These are phyloP conservation scores for Argyresthia albistria DNA, from an alignment of 2,888 invertebrate species.

Conservation along the genomic window DNA sequence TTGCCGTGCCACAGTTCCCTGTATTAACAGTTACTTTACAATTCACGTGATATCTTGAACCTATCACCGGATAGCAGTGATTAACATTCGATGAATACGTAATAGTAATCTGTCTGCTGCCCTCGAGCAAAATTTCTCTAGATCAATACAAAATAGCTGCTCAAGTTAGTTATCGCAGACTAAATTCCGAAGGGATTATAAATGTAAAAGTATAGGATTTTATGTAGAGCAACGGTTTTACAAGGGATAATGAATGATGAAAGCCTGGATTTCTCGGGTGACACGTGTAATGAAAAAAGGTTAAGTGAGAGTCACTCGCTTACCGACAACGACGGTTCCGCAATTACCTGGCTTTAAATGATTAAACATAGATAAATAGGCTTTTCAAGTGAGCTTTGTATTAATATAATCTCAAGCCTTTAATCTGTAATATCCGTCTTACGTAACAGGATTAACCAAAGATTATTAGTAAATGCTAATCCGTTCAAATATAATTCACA, in stretches of 20 bases:
- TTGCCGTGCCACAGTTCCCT: neutral
- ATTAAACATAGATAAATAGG: too few relatives aligned
- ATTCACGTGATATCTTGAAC: neutral
- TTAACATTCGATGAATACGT: too few relatives aligned
- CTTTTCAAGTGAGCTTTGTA: too few relatives aligned
- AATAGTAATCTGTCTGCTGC: too few relatives aligned
- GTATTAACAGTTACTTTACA: slow-evolving; percentile 1
- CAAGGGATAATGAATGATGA: neutral
- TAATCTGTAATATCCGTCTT: too few relatives aligned
- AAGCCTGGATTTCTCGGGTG: slow-evolving; percentile 23
- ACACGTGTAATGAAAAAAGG: slow-evolving; percentile 27
- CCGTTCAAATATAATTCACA: too few relatives aligned
- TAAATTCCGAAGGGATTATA: neutral
- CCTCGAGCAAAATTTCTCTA: neutral
- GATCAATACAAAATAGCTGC: neutral
- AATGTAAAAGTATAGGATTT: neutral
- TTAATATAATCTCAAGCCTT: too few relatives aligned
- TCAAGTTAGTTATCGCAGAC: neutral
- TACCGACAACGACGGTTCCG: too few relatives aligned
- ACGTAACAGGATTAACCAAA: too few relatives aligned
- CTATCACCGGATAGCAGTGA: too few relatives aligned
- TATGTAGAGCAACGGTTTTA: neutral
- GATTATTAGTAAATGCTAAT: too few relatives aligned
- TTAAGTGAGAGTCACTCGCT: slow-evolving; percentile 16
- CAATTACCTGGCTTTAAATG: too few relatives aligned